Evolutionary conservation across 1,140 invertebrate genomes (phyloP).

Genomic region (Teleopsis dalmanni): DNA sequence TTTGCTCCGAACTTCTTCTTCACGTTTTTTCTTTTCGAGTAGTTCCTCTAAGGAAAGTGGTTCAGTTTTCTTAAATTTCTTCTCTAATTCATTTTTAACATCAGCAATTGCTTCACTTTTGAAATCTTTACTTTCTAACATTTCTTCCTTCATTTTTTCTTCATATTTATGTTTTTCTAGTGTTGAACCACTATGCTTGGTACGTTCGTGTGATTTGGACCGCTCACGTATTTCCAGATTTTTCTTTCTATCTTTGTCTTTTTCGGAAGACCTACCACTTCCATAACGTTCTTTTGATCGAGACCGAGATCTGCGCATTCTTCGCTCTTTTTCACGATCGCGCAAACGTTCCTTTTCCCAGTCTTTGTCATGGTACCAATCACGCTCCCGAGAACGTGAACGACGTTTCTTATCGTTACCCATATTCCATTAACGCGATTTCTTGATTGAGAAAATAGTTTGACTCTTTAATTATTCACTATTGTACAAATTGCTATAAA

Average conservation of each 20-base stretch:
- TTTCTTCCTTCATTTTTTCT: conserved; percentile 17
- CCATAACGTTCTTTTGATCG: conserved; percentile 29
- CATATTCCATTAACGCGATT: no score
- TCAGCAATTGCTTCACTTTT: conserved; percentile 27
- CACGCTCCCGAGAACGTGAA: conserved; percentile 48
- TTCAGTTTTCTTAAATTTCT: conserved; percentile 61
- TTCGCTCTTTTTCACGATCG: conserved; percentile 14
- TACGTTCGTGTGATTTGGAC: conserved; percentile 34
- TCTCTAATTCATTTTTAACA: conserved; percentile 40
- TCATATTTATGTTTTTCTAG: conserved; percentile 29
- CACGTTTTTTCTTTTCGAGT: conserved; percentile 91
- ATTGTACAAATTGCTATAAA: no score
- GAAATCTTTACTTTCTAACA: conserved; percentile 2
- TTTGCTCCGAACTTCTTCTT: conserved; percentile 86
- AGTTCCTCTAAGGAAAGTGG: conserved; percentile 94
- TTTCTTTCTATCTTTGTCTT: conserved; percentile 7
- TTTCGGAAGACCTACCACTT: conserved; percentile 1
- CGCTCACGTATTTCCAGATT: conserved; percentile 38
- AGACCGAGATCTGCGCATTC: conserved; percentile 29
- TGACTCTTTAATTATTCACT: no score
- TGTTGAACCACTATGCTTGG: conserved; percentile 16
- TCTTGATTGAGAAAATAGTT: no score
- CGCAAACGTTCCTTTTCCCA: conserved; percentile 31
- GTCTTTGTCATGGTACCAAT: conserved; percentile 21
- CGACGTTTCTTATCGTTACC: conserved; percentile 49